These are phyloP conservation scores for Furcula furcula DNA, from an alignment of 2,888 invertebrate species.

Conservation along the genomic window DNA sequence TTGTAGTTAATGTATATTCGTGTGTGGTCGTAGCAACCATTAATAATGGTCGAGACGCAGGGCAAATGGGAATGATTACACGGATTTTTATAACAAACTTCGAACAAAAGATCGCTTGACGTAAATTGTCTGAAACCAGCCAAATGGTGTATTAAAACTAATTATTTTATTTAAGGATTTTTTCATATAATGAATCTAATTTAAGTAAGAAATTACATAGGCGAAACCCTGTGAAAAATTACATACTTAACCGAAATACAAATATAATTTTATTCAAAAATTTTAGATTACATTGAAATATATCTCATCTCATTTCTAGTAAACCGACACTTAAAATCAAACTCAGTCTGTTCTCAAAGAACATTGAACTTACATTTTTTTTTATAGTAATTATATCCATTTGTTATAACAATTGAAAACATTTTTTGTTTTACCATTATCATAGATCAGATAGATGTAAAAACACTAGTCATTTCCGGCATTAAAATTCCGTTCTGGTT, in stretches of 20 bases:
- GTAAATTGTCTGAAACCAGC: slow-evolving; percentile 11
- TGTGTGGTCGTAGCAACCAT: slow-evolving; percentile 42
- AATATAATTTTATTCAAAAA: too few species aligned
- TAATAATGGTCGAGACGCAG: slow-evolving; percentile 27
- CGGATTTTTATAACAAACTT: slow-evolving; percentile 5
- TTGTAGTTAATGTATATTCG: slow-evolving; percentile 25
- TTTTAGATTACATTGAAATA: too few species aligned
- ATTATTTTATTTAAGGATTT: slow-evolving; percentile 12
- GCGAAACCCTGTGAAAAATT: too few species aligned
- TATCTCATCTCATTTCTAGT: slow-evolving; percentile 10
- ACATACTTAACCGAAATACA: slow-evolving; percentile 18
- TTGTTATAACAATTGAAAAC: slow-evolving; percentile 38
- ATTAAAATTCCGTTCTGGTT: slow-evolving; percentile 39
- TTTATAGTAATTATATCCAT: slow-evolving; percentile 29
- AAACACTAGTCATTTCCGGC: slow-evolving; percentile 41
- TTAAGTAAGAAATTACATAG: slow-evolving; percentile 14
- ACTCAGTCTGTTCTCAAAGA: slow-evolving; percentile 10
- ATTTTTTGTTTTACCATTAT: slow-evolving; percentile 31
- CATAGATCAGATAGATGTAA: slow-evolving; percentile 39
- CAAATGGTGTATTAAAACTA: slow-evolving; percentile 9
- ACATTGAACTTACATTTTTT: slow-evolving; percentile 27
- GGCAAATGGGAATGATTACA: slow-evolving; percentile 16
- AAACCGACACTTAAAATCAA: slow-evolving; percentile 8
- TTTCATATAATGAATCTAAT: slow-evolving; percentile 11
- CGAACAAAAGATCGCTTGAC: slow-evolving; percentile 7